A percentile compares a stretch with the other conserved stretches of the same genome.
phyloP scores from a whole-genome alignment of 1,140 invertebrate genomes.

The Tetragonula clypearis region DNA sequence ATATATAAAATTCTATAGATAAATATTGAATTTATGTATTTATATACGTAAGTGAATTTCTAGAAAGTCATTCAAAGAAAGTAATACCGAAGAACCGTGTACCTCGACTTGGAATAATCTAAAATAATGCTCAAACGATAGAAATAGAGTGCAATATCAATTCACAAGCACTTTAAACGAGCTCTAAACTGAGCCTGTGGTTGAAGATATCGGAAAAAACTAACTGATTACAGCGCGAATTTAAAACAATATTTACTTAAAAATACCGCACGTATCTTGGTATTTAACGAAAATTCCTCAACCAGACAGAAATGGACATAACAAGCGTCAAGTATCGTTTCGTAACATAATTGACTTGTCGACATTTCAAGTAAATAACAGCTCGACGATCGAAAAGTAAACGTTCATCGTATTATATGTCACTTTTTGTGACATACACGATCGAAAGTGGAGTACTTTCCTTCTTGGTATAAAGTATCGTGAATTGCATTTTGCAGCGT shows the following conservation, averaged over 20 bases:
- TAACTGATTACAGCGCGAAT: neutral
- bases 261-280: neutral
- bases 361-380: neutral
- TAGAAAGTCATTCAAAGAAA: neutral
- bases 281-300: too few species aligned
- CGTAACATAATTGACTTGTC: neutral
- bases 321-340: neutral
- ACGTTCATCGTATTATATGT: neutral
- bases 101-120: neutral
- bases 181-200: too few species aligned
- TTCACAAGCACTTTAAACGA: neutral
- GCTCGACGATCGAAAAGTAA: neutral
- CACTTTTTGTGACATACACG: neutral
- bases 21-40: too few species aligned
- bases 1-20: too few species aligned
- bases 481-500: neutral
- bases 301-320: neutral
- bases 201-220: neutral
- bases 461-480: too few species aligned
- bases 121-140: neutral
- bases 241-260: neutral
- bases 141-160: neutral
- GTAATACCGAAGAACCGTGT: rapidly evolving
- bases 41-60: neutral
- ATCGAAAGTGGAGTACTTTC: neutral